A percentile compares a stretch with the other conserved stretches of the same genome.
These are phyloP conservation scores for Perccottus glenii DNA, from an alignment of 2,113 vertebrate genomes.

Conservation along the genomic window DNA sequence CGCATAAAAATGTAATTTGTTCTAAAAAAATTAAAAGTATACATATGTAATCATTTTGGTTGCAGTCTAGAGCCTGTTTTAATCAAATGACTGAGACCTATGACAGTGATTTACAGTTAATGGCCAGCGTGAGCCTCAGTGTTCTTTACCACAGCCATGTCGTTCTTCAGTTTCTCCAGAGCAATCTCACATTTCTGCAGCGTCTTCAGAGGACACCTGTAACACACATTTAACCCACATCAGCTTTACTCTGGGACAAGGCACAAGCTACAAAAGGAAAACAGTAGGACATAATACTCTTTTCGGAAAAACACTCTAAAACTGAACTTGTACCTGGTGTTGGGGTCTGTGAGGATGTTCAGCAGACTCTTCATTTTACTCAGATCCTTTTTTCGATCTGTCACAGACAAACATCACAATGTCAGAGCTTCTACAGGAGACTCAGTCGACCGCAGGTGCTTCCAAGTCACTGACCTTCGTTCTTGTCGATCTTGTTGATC, in stretches of 20 bases:
- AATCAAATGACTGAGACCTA: no score
- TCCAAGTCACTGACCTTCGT: conserved; percentile 84
- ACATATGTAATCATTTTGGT: no score
- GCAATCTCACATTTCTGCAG: conserved; percentile 98
- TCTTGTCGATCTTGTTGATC: conserved; percentile 99
- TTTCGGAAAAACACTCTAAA: no score
- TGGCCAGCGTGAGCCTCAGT: no score
- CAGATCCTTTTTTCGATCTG: conserved; percentile 97
- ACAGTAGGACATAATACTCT: no score
- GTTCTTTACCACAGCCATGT: conserved; percentile 94
- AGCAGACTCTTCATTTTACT: conserved; percentile 99
- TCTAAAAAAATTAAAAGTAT: no score
- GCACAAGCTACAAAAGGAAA: no score
- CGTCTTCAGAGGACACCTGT: conserved; percentile 93
- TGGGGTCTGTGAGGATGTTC: conserved; percentile 96
- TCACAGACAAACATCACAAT: not conserved
- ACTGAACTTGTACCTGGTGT: conserved; percentile 78
- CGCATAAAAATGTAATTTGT: no score
- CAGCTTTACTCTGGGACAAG: no score
- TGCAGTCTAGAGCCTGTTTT: no score
- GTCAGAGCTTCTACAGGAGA: not conserved
- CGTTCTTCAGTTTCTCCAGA: conserved; percentile 96
- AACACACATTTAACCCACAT: not conserved
- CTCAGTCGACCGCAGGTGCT: no score
- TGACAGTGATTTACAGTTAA: no score